A percentile compares a stretch with the other conserved stretches of the same genome.
Conservation (phyloP, 2,888 invertebrate species). For the Lymantria monacha region DNA sequence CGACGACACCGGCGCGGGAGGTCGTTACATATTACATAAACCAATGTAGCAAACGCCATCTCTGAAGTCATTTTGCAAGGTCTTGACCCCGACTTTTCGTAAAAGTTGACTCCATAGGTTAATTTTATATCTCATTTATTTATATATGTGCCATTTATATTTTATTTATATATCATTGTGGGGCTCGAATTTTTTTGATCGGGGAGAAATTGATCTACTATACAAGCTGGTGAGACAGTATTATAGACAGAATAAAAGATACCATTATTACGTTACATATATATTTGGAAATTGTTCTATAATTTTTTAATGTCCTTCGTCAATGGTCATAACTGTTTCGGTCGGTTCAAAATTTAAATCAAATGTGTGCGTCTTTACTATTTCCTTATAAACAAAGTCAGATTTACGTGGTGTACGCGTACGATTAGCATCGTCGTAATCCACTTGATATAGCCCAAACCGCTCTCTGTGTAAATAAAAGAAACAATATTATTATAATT, state of each 20-base stretch:
- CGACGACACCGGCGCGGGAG: no score
- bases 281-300: not conserved
- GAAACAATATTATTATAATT: not conserved
- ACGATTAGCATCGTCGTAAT: slow-evolving; percentile 82
- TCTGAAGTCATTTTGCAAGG: no score
- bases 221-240: no score
- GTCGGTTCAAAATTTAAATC: slow-evolving; percentile 46
- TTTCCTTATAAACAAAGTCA: slow-evolving; percentile 71
- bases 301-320: slow-evolving; percentile 29
- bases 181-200: no score
- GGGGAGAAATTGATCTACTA: no score
- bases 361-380: slow-evolving; percentile 60
- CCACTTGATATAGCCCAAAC: slow-evolving; percentile 87
- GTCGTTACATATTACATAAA: no score
- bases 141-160: no score
- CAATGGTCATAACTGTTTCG: slow-evolving; percentile 34
- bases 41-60: no score
- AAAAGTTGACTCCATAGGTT: no score
- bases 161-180: no score
- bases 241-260: not conserved
- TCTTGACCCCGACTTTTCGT: no score
- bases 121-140: no score
- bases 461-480: slow-evolving; percentile 74
- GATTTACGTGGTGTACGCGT: slow-evolving; percentile 84
- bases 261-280: not conserved